Evolutionary conservation across 2,113 vertebrate species (phyloP).

Genomic region (Sceloporus undulatus): DNA sequence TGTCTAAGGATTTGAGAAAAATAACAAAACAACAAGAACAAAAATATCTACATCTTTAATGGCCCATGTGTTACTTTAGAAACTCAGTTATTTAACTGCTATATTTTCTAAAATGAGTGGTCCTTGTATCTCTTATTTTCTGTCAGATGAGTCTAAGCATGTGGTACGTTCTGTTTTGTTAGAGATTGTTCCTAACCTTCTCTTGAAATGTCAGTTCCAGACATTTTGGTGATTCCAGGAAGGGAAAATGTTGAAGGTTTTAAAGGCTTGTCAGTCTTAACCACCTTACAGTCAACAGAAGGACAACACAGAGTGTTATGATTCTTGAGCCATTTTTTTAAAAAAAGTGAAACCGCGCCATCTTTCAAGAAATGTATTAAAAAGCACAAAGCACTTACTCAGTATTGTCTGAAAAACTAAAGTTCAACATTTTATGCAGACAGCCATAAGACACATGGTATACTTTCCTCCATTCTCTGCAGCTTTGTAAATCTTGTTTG

Average conservation of each 20-base stretch:
- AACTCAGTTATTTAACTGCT: neutral
- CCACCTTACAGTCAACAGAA: conserved; percentile 22
- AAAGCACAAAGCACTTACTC: neutral
- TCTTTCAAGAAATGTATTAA: conserved; percentile 4
- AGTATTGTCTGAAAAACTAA: conserved; percentile 14
- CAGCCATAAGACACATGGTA: neutral
- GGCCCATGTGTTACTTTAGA: neutral
- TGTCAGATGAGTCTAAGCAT: conserved; percentile 49
- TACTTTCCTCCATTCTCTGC: conserved; percentile 22
- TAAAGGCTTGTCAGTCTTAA: conserved; percentile 50
- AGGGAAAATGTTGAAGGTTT: conserved; percentile 56
- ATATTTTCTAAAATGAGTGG: neutral
- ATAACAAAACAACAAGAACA: neutral
- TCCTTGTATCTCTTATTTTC: conserved; percentile 47
- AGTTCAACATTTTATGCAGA: neutral
- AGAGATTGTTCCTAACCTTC: conserved; percentile 51
- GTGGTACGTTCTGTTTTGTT: conserved; percentile 47
- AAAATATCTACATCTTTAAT: neutral
- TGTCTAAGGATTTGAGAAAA: neutral
- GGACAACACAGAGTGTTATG: conserved; percentile 14
- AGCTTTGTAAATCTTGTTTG: neutral
- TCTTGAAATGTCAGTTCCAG: conserved; percentile 63
- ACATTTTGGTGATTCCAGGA: conserved; percentile 53
- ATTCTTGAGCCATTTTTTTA: conserved; percentile 20
- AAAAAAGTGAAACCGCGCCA: neutral